phyloP scores from a whole-genome alignment of 2,113 vertebrate genomes.

The Otis tarda region DNA sequence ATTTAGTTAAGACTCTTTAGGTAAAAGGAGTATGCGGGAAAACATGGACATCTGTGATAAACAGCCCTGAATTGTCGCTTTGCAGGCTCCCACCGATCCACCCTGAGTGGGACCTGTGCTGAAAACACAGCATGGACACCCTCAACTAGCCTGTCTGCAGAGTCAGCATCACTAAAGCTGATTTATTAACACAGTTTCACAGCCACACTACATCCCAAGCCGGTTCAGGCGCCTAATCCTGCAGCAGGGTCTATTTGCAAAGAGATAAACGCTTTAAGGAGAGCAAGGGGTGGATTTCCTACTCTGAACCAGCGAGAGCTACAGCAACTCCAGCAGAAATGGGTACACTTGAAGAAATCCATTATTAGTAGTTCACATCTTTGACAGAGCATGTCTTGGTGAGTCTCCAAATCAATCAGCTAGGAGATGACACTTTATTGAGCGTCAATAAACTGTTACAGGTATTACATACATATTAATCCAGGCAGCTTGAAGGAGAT shows the following conservation, averaged over 20 bases:
- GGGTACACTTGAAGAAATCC: not conserved
- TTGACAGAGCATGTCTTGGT: not conserved
- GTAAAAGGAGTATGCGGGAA: not conserved
- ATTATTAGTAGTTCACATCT: not conserved
- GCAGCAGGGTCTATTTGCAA: not conserved
- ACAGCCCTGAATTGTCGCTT: not conserved
- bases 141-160: not conserved
- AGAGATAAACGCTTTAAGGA: not conserved
- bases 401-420: not conserved
- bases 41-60: not conserved
- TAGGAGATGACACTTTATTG: not conserved
- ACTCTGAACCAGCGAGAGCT: fast-evolving
- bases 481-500: not conserved
- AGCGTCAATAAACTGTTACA: not conserved
- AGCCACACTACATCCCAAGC: not conserved
- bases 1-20: not conserved
- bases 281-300: not conserved
- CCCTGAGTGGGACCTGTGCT: fast-evolving
- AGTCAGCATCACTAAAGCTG: not conserved
- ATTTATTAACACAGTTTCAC: not conserved
- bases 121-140: not conserved
- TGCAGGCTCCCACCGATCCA: not conserved
- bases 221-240: not conserved
- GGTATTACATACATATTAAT: constrained; percentile 2
- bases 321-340: not conserved